phyloP scores from a whole-genome alignment of 2,888 invertebrate genomes.

The Cantharis rufa region DNA sequence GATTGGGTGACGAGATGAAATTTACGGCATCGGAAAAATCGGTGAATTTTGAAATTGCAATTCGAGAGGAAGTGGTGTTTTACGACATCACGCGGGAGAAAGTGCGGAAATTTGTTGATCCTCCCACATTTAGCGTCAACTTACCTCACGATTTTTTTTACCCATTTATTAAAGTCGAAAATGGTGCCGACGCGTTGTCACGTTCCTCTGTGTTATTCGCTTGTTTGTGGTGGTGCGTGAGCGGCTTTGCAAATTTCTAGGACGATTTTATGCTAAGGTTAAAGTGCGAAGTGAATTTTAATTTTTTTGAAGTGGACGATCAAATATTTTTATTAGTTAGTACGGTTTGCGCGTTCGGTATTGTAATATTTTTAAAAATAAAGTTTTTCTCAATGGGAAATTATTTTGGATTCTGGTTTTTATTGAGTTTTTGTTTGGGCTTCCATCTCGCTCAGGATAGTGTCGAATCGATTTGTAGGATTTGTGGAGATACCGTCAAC shows the following conservation, averaged over 20 bases:
- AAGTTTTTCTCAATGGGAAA: not conserved
- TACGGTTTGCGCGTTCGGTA: not conserved
- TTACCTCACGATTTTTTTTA: slow-evolving; percentile 69
- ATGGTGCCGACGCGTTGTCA: slow-evolving; percentile 12
- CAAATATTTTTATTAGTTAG: not conserved
- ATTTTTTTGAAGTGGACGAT: not conserved
- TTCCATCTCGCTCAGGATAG: slow-evolving; percentile 15
- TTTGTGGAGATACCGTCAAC: slow-evolving; percentile 34
- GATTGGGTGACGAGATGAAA: not conserved
- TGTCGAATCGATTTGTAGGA: slow-evolving; percentile 31
- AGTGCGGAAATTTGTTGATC: slow-evolving; percentile 56
- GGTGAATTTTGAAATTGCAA: slow-evolving; percentile 32
- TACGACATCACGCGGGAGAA: slow-evolving; percentile 59
- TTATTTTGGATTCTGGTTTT: not conserved
- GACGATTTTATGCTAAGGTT: not conserved
- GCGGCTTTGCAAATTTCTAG: not conserved
- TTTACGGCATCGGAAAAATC: slow-evolving; percentile 16
- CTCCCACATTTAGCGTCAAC: slow-evolving; percentile 61
- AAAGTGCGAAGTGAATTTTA: not conserved
- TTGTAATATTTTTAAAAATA: not conserved
- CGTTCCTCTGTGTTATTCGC: not conserved
- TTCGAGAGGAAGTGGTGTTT: slow-evolving; percentile 47
- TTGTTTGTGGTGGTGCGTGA: not conserved
- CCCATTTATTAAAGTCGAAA: slow-evolving; percentile 57
- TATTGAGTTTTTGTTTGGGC: not conserved